Base-by-base conservation (phyloP, 2,888 invertebrate genomes). In the Pelosia muscerda region DNA sequence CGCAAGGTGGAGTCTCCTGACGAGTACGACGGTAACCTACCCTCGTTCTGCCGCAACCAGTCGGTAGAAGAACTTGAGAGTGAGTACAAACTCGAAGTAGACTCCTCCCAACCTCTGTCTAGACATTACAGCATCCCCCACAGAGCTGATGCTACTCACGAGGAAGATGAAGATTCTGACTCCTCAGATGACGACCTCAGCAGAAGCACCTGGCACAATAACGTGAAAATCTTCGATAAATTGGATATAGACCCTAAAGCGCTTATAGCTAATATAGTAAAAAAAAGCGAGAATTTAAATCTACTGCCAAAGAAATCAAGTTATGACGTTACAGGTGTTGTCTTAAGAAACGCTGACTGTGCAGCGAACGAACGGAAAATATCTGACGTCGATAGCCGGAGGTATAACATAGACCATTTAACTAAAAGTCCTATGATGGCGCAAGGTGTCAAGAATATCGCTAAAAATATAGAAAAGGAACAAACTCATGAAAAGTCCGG, bases 1-100 rank as follows among this genome's bases (percentile, higher is more conserved):
- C 75, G 88, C 2, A 84, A 81, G 55, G 79, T 86, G 13, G 83
- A 83, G 38, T 71, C 80, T 8, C 19, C 65, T 0, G 69, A 72
- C 31, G 62, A 72, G 9, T 64, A 71, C 63, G 76, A 77, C 42
- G 60, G 28, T 0, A 65, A 72, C 56, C 80, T 88, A 0, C 95
- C 93, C 0, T 79, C 91, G 49, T 95, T 94, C 85, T 87, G 93
- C 1, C 82, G 95, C 26, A 95, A 93, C 86, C 95, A 95, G 77
- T 95, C 95, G 3, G 94, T 89, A 0, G 94, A 94, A 68, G 94
- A 91, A 0, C 85, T 93, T 5, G 90, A 93, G 78, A 88, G 85
- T 2, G 75, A 88, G 55, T 84, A 80, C 75, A 90, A 90, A 70
- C 79, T 79, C n/a, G 85, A 88, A 23, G 72, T 81, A 2, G 86